A percentile compares a stretch with the other conserved stretches of the same genome.
These are phyloP conservation scores for Noctua pronuba DNA, from an alignment of 2,888 invertebrate species.

Conservation along the genomic window DNA sequence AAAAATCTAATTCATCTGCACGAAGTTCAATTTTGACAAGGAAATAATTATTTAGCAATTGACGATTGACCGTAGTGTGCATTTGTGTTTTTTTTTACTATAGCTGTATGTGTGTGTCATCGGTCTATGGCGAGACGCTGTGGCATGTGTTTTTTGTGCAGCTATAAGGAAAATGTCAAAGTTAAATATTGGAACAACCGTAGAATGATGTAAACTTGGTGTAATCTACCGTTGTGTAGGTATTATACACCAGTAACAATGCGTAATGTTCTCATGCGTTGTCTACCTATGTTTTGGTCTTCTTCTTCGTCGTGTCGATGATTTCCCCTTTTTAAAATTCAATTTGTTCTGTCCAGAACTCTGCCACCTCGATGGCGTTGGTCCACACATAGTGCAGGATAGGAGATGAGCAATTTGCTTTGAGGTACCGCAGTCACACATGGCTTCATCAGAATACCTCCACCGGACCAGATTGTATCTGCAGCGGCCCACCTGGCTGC, in stretches of 20 bases:
- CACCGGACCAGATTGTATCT: too few relatives aligned
- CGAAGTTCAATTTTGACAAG: background rate
- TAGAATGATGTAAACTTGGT: background rate
- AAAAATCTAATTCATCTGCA: background rate
- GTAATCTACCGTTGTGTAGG: background rate
- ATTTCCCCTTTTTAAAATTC: too few relatives aligned
- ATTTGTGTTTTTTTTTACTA: background rate
- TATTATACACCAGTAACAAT: background rate
- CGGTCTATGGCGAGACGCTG: background rate
- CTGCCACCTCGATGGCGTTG: too few relatives aligned
- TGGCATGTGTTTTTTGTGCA: background rate
- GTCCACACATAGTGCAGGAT: too few relatives aligned
- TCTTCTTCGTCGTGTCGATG: too few relatives aligned
- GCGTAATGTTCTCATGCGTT: background rate
- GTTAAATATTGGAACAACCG: background rate
- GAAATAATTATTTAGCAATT: background rate
- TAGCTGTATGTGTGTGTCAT: background rate
- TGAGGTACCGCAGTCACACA: too few relatives aligned
- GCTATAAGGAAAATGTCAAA: background rate
- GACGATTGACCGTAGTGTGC: background rate
- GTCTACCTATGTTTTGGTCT: background rate
- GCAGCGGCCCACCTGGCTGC: too few relatives aligned
- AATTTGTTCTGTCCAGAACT: too few relatives aligned
- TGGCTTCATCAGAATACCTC: too few relatives aligned
- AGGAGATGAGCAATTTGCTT: too few relatives aligned